These are phyloP conservation scores for Neopipo cinnamomea DNA, from an alignment of 2,113 vertebrate species.

Conservation along the genomic window DNA sequence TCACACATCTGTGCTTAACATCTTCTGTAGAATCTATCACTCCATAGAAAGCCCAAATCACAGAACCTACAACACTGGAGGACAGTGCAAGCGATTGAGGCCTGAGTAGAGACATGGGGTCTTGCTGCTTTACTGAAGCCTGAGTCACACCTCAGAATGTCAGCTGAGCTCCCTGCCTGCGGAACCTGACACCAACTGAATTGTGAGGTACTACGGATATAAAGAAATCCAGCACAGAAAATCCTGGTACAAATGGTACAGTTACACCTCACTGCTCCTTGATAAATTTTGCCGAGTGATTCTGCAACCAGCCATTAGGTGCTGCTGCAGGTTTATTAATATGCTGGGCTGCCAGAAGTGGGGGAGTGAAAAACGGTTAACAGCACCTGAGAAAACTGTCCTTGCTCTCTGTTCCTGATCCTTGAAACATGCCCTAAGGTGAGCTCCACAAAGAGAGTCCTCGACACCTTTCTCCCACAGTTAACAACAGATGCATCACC, in stretches of 20 bases:
- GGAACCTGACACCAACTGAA: background rate
- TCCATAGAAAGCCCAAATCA: background rate
- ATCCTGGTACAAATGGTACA: background rate
- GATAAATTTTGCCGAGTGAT: background rate
- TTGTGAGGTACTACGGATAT: background rate
- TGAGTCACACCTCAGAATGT: background rate
- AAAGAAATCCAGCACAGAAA: background rate
- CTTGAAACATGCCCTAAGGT: background rate
- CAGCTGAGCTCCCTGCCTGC: background rate
- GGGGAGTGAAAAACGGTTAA: background rate
- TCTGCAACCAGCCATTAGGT: slow-evolving; percentile 60
- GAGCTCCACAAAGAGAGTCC: background rate
- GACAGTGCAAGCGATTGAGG: background rate
- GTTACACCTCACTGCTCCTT: background rate
- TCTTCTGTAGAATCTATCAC: background rate
- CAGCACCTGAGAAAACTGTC: background rate
- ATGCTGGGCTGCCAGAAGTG: background rate
- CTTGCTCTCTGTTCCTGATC: background rate
- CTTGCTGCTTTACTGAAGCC: background rate
- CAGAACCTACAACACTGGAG: background rate
- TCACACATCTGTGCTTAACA: background rate
- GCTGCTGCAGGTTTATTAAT: slow-evolving; percentile 57
- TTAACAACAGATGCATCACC: background rate
- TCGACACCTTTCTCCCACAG: background rate
- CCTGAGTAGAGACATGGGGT: rapidly evolving